These are phyloP conservation scores for Lepisosteus oculatus DNA, from an alignment of 2,113 vertebrate species.

Conservation along the genomic window DNA sequence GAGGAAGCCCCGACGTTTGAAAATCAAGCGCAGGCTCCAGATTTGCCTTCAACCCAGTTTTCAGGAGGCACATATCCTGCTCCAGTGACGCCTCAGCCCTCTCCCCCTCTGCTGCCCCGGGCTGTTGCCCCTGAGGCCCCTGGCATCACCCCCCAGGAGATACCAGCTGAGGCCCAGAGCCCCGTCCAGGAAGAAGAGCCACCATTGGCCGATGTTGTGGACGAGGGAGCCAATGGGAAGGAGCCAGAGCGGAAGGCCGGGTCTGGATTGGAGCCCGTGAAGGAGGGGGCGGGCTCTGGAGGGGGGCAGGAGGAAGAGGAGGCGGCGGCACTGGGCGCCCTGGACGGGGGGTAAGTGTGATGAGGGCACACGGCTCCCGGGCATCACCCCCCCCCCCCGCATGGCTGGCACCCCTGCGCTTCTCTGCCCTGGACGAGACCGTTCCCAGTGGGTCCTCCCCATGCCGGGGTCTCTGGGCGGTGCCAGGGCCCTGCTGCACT, in stretches of 20 bases:
- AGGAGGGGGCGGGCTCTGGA: constrained; percentile 60
- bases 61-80: too few relatives aligned
- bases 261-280: constrained; percentile 14
- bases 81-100: constrained; percentile 43
- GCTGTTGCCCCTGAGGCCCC: neutral
- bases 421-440: too few relatives aligned
- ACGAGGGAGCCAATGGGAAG: constrained; percentile 14
- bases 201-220: constrained; percentile 24
- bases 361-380: constrained; percentile 12
- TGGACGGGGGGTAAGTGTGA: constrained; percentile 18
- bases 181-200: constrained; percentile 27
- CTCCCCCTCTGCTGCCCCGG: constrained; percentile 27
- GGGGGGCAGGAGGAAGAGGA: constrained; percentile 63
- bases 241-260: neutral
- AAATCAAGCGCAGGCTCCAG: neutral
- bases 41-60: neutral
- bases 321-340: constrained; percentile 48
- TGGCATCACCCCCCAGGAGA: neutral
- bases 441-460: too few relatives aligned
- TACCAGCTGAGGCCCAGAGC: neutral
- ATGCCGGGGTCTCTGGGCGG: too few relatives aligned
- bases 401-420: neutral
- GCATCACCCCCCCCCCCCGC: constrained; percentile 13
- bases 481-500: too few relatives aligned
- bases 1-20: neutral